A percentile compares a stretch with the other conserved stretches of the same genome.
Conservation (phyloP, 2,113 vertebrate genomes). For the Nicator chloris region DNA sequence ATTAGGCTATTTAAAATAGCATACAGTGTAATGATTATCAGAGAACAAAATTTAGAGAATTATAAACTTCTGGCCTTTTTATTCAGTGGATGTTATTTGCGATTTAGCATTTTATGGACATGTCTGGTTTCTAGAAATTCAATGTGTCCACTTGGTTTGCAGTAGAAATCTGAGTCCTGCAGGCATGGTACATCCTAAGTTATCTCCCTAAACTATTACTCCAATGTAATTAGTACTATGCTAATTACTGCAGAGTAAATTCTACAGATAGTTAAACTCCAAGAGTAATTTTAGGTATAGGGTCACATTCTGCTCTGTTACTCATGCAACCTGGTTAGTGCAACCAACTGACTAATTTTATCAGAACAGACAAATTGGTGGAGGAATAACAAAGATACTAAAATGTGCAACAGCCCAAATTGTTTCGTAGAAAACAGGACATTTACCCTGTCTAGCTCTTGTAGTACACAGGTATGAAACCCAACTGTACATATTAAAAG, state of each 20-base stretch:
- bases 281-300: slow-evolving; percentile 59
- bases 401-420: slow-evolving; percentile 22
- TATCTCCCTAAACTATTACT: slow-evolving; percentile 58
- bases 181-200: slow-evolving; percentile 57
- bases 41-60: slow-evolving; percentile 78
- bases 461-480: slow-evolving; percentile 30
- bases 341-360: slow-evolving; percentile 12
- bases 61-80: slow-evolving; percentile 79
- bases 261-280: slow-evolving; percentile 64
- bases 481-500: slow-evolving; percentile 9
- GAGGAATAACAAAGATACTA: slow-evolving; percentile 4
- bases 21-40: slow-evolving; percentile 75
- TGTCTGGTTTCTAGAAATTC: slow-evolving; percentile 68
- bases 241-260: slow-evolving; percentile 69
- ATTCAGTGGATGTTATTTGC: slow-evolving; percentile 76
- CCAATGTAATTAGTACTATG: slow-evolving; percentile 52
- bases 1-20: slow-evolving; percentile 82
- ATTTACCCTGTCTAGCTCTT: slow-evolving; percentile 32
- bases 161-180: slow-evolving; percentile 66
- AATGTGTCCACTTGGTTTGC: slow-evolving; percentile 61
- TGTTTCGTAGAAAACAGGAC: neutral
- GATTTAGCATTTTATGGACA: slow-evolving; percentile 63
- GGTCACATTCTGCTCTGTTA: slow-evolving; percentile 49
- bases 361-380: neutral
- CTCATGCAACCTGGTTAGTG: slow-evolving; percentile 19